A percentile compares a stretch with the other conserved stretches of the same genome.
Evolutionary conservation across 35 echinoderm and acorn worm genomes (phyloP).

Genomic region (Patiria miniata): DNA sequence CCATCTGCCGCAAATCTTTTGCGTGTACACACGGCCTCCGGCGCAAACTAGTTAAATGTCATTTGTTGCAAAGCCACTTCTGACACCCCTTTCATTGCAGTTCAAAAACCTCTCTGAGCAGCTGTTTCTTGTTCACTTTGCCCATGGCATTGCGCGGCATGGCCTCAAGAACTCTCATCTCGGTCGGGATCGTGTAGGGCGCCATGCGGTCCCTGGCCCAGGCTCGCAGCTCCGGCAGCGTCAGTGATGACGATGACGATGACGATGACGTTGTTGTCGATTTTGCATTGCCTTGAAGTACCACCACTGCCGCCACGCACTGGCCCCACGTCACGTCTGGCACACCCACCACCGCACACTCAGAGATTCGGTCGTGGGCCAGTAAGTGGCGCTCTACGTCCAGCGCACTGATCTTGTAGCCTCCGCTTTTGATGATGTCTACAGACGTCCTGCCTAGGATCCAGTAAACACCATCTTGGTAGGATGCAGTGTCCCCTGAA

Average conservation of each 20-base stretch:
- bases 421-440: slow-evolving; percentile 99
- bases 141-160: slow-evolving; percentile 95
- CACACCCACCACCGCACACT: slow-evolving; percentile 86
- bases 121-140: slow-evolving; percentile 91
- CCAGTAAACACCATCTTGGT: slow-evolving; percentile 69
- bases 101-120: slow-evolving; percentile 69
- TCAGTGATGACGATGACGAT: slow-evolving; percentile 29
- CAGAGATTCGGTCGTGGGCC: slow-evolving; percentile 57
- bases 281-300: slow-evolving; percentile 3
- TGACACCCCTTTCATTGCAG: slow-evolving; percentile 46
- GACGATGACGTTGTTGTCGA: too few species aligned
- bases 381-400: slow-evolving; percentile 89
- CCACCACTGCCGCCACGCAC: slow-evolving; percentile 65
- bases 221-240: slow-evolving; percentile 49
- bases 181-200: slow-evolving; percentile 74
- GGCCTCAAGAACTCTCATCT: slow-evolving; percentile 64
- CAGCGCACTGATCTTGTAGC: slow-evolving; percentile 98
- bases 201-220: slow-evolving; percentile 88
- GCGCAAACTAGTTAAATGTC: too few species aligned
- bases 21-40: too few species aligned
- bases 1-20: too few species aligned
- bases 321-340: slow-evolving; percentile 98
- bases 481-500: slow-evolving; percentile 90
- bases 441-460: slow-evolving; percentile 88
- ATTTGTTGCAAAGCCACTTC: too few species aligned